phyloP scores from a whole-genome alignment of 2,797 vertebrate genomes.

The Argentina silus region DNA sequence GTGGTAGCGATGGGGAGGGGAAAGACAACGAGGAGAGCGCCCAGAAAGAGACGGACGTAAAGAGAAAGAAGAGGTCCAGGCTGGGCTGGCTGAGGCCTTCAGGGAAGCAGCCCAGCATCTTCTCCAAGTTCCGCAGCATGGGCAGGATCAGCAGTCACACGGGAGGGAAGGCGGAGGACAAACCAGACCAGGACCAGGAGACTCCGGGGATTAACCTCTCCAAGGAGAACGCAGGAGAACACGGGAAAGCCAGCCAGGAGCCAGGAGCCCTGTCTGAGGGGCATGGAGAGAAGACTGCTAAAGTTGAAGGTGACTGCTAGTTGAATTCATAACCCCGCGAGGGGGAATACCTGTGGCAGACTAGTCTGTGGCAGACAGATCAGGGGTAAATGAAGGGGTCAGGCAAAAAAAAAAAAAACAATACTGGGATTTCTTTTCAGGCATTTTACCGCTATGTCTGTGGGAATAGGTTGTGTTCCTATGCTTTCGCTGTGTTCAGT shows the following conservation, averaged over 20 bases:
- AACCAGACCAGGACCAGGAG: conserved; percentile 51
- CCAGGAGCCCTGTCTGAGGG: neutral
- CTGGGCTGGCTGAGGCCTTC: conserved; percentile 89
- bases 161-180: conserved; percentile 70
- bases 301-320: conserved; percentile 59
- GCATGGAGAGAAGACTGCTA: conserved; percentile 16
- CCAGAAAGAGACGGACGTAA: conserved; percentile 70
- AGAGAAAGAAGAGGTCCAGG: conserved; percentile 84
- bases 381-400: no score
- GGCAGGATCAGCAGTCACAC: conserved; percentile 83
- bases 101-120: conserved; percentile 92
- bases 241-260: conserved; percentile 49
- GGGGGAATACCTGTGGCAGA: no score
- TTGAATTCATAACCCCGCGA: no score
- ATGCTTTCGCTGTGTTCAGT: neutral
- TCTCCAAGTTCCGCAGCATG: conserved; percentile 93
- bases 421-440: no score
- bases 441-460: no score
- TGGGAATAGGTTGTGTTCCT: neutral
- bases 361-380: no score
- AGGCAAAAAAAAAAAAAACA: no score
- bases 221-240: conserved; percentile 24
- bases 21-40: conserved; percentile 74
- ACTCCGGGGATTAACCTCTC: neutral
- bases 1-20: conserved; percentile 60